Conservation (phyloP, 2,888 invertebrate species). For the Leucozona laternaria region DNA sequence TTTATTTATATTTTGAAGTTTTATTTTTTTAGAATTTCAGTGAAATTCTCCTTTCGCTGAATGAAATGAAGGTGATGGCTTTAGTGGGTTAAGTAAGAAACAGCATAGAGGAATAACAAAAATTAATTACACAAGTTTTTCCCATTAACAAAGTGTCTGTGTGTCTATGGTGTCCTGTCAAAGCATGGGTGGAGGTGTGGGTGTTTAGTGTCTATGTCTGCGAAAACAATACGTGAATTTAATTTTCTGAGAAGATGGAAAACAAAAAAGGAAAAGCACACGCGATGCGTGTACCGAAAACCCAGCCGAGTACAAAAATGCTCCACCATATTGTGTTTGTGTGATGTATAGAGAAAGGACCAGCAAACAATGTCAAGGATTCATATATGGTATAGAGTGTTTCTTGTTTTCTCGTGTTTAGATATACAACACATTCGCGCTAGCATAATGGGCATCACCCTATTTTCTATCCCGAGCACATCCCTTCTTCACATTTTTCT, state of each 20-base stretch:
- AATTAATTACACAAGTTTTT: constrained; percentile 73
- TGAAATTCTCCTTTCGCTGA: background rate
- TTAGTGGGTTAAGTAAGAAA: constrained; percentile 34
- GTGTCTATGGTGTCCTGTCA: constrained; percentile 14
- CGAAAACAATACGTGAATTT: constrained; percentile 35
- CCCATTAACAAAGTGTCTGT: constrained; percentile 64
- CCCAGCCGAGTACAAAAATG: constrained; percentile 7
- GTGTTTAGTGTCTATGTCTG: constrained; percentile 32
- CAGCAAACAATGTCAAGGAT: constrained; percentile 70
- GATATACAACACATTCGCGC: constrained; percentile 2
- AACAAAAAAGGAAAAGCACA: constrained; percentile 6
- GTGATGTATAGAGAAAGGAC: background rate
- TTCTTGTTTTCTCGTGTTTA: constrained; percentile 31
- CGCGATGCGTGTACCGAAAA: constrained; percentile 24
- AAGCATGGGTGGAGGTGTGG: constrained; percentile 23
- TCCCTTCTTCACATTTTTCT: constrained; percentile 22
- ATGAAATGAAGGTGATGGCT: background rate
- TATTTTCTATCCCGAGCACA: background rate
- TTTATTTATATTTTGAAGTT: background rate
- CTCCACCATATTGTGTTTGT: constrained; percentile 29
- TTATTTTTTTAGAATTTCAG: background rate
- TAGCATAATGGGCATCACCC: constrained; percentile 14
- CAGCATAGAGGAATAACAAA: constrained; percentile 34
- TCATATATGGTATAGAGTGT: constrained; percentile 22
- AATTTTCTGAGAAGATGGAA: constrained; percentile 27